These are phyloP conservation scores for Orthosia incerta DNA, from an alignment of 2,888 invertebrate genomes.

Conservation along the genomic window DNA sequence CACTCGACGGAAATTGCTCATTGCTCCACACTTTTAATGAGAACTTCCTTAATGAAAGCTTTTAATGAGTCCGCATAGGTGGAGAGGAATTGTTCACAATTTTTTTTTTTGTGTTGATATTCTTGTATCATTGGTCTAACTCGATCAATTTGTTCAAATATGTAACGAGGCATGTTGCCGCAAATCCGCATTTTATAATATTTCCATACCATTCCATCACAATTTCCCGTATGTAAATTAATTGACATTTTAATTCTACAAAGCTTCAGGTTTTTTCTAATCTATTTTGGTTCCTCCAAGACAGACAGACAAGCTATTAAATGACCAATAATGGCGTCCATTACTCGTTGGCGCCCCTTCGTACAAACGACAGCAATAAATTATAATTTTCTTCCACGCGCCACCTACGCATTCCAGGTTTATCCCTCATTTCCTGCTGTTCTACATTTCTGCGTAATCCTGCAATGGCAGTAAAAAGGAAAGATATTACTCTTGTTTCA, in stretches of 20 bases:
- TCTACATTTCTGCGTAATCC: conserved; percentile 45
- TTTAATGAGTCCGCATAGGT: conserved; percentile 81
- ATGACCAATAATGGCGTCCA: conserved; percentile 65
- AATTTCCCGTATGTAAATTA: not conserved
- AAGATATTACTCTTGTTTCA: conserved; percentile 44
- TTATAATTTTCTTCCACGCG: conserved; percentile 67
- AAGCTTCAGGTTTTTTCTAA: conserved; percentile 2
- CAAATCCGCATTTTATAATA: no score
- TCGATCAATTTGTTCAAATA: conserved; percentile 8
- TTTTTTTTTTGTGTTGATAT: conserved; percentile 50
- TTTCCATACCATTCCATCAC: not conserved
- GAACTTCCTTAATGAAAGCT: conserved; percentile 85
- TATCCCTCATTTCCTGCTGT: conserved; percentile 60
- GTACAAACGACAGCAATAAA: conserved; percentile 68
- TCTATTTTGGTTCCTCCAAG: conserved; percentile 15
- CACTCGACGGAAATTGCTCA: conserved; percentile 84
- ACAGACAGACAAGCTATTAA: conserved; percentile 22
- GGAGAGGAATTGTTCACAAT: conserved; percentile 64
- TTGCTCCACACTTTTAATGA: conserved; percentile 87
- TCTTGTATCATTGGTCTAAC: conserved; percentile 28
- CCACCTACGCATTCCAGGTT: conserved; percentile 65
- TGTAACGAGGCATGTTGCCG: not conserved
- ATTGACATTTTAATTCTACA: not conserved
- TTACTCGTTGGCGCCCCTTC: conserved; percentile 64
- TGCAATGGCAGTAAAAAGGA: conserved; percentile 32